A percentile compares a stretch with the other conserved stretches of the same genome.
phyloP scores from a whole-genome alignment of 2,888 invertebrate genomes.

The Electrophaes corylata region DNA sequence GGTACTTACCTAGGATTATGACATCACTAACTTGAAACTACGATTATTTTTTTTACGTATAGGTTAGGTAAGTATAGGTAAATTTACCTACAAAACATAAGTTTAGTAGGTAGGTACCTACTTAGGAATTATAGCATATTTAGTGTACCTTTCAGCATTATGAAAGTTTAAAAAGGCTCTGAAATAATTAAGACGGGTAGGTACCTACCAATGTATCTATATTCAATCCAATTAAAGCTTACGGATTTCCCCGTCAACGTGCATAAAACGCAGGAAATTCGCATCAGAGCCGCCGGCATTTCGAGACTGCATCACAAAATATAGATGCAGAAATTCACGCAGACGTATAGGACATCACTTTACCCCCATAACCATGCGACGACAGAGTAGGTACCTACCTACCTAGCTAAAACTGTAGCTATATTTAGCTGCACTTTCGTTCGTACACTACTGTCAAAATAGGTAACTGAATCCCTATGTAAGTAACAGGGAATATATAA shows the following conservation, averaged over 20 bases:
- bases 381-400: slow-evolving; percentile 34
- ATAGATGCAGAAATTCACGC: slow-evolving; percentile 70
- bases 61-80: too few relatives aligned
- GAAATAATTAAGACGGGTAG: too few relatives aligned
- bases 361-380: slow-evolving; percentile 47
- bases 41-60: too few relatives aligned
- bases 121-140: background rate
- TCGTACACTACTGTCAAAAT: too few relatives aligned
- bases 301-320: slow-evolving; percentile 52
- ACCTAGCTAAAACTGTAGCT: slow-evolving; percentile 31
- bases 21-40: too few relatives aligned
- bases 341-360: slow-evolving; percentile 71
- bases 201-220: background rate
- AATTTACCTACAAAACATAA: too few relatives aligned
- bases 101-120: slow-evolving; percentile 7
- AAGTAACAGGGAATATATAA: too few relatives aligned
- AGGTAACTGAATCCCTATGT: too few relatives aligned
- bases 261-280: slow-evolving; percentile 60
- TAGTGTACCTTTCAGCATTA: too few relatives aligned
- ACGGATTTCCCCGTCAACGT: slow-evolving; percentile 55
- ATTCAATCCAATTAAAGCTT: slow-evolving; percentile 33
- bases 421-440: too few relatives aligned
- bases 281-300: slow-evolving; percentile 56
- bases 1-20: too few relatives aligned
- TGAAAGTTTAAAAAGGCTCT: too few relatives aligned